Evolutionary conservation across 2,888 invertebrate genomes (phyloP), one percentile per base, ranked within the genome.

Genomic region (Cheilosia vulpina): DNA sequence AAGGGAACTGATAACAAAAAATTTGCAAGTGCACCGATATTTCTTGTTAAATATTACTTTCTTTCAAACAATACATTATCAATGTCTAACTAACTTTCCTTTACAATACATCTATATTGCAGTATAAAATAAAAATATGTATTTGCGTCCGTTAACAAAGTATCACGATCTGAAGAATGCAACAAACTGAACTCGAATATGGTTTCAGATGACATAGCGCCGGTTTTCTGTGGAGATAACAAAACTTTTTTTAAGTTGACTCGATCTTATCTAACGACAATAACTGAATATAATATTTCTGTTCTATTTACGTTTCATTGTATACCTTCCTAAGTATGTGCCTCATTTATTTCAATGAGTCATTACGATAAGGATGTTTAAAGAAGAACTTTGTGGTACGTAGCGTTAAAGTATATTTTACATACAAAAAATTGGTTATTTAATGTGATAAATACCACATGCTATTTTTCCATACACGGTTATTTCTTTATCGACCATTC

Each of bases 191-290:
- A 47, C 65, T 55, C 27, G 53, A 65, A 27, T 63, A 47, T 57
- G 5, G 11, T 47, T 65, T 55, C 38, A 57, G 15, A 47, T 43
- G 43, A 55, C 21, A 47, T 4, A 38, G 31, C 19, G 72, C n/a
- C 41, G 55, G 7, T 34, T 21, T 53, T 63, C 62, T 55, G 17
- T 24, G 21, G 63, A 73, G 62, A 55, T 73, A 63, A 60, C 24
- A 52, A 34, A 50, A 45, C 19, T 13, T 50, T 63, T 24, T 52
- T 34, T 63, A n/a, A 52, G 34, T 63, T 53, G 62, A 15, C 52
- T 62, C 43, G 58, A 72, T 75, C 75, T 65, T 75, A 75, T 75
- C 75, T 57, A 57, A 57, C 17, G 24, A 53, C 31, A 63, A 43
- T 63, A 63, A 43, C 53, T 53, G 53, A 63, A 65, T 55, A 57